Conservation (phyloP, 2,888 invertebrate species). For the Xestoiulus laeticollis region DNA sequence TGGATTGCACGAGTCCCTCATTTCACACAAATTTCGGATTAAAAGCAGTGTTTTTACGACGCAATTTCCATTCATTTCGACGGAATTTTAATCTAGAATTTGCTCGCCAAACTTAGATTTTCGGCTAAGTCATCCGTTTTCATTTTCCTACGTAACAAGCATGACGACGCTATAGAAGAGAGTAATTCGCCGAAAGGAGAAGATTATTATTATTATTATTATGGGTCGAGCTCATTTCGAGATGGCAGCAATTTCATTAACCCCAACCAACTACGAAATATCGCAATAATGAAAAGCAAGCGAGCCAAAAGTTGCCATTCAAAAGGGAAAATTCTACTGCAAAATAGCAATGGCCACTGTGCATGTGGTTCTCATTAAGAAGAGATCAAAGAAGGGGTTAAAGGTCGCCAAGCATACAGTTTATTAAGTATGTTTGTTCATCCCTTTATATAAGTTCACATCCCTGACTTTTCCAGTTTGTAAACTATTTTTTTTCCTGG, state of each 20-base stretch:
- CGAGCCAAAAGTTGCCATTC: background rate
- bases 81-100: slow-evolving; percentile 24
- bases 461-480: too few species aligned
- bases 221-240: background rate
- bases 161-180: background rate
- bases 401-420: background rate
- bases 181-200: background rate
- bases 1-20: background rate
- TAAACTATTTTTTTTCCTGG: too few species aligned
- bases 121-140: slow-evolving; percentile 11
- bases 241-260: slow-evolving; percentile 10
- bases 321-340: background rate
- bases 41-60: slow-evolving; percentile 27
- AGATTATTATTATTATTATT: background rate
- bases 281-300: background rate
- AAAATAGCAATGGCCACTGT: background rate
- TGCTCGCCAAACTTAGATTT: background rate
- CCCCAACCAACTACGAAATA: background rate
- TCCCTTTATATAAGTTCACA: too few species aligned
- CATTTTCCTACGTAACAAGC: background rate
- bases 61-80: slow-evolving; percentile 22
- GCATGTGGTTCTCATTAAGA: too few species aligned
- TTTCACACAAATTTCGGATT: slow-evolving; percentile 19
- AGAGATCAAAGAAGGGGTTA: background rate
- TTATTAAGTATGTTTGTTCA: too few species aligned